Percentiles rank a stretch among this genome's conserved stretches.
These are phyloP conservation scores for Falco cherrug DNA, from an alignment of 2,797 vertebrate genomes.

Conservation along the genomic window DNA sequence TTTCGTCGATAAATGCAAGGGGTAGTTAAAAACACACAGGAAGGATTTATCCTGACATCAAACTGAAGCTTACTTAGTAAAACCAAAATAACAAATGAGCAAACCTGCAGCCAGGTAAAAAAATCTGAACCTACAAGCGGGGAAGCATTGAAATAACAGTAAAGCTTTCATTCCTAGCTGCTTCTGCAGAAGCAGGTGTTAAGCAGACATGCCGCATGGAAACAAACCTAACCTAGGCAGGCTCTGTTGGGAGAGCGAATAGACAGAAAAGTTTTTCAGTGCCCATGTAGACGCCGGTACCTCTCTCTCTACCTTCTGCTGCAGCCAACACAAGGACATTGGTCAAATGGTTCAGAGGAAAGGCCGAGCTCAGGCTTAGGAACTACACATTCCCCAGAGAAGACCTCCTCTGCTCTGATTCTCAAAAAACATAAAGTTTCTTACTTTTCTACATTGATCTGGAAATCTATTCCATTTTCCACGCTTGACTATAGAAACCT, in stretches of 20 bases:
- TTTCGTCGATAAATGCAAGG: neutral
- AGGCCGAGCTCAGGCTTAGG: neutral
- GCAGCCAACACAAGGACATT: neutral
- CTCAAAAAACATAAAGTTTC: constrained; percentile 1
- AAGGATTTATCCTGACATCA: neutral
- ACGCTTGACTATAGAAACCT: constrained; percentile 28
- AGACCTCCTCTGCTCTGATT: neutral
- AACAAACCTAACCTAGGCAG: constrained; percentile 4
- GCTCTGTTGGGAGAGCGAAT: neutral
- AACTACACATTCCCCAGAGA: neutral
- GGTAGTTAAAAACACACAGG: neutral
- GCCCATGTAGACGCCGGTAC: neutral
- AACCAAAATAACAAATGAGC: neutral
- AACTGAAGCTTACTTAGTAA: neutral
- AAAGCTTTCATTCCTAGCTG: neutral
- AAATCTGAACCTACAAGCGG: neutral
- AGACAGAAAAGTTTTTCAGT: constrained; percentile 16
- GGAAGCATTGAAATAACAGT: neutral
- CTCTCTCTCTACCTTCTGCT: neutral
- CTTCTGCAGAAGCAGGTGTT: neutral
- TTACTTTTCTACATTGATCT: constrained; percentile 60
- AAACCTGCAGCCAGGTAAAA: neutral
- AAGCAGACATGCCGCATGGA: neutral
- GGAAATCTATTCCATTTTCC: constrained; percentile 66
- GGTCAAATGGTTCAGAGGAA: constrained; percentile 21